Evolutionary conservation across 2,888 invertebrate genomes (phyloP).

Genomic region (Flabesymbios commensalis): DNA sequence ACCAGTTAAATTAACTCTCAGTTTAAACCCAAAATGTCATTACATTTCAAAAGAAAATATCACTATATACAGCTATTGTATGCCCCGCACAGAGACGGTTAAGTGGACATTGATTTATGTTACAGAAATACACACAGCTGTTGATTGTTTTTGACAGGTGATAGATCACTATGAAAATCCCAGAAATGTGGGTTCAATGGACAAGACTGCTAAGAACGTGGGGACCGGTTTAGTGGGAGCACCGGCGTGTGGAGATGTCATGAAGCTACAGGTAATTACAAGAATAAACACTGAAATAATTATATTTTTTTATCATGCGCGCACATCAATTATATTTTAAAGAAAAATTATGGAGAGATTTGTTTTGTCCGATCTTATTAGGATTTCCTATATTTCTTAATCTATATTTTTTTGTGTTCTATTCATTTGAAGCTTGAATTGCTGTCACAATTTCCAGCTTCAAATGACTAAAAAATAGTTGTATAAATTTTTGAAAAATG

Average conservation of each 20-base stretch:
- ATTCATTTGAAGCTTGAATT: neutral
- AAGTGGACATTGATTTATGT: no score
- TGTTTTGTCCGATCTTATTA: neutral
- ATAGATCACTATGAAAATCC: constrained; percentile 99
- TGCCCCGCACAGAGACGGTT: no score
- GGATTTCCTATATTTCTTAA: neutral
- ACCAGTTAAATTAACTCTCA: no score
- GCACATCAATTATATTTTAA: neutral
- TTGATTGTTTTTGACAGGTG: constrained; percentile 73
- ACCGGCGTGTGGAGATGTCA: constrained; percentile 99
- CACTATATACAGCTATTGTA: no score
- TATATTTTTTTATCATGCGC: neutral
- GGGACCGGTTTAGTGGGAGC: constrained; percentile 99
- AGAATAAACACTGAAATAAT: neutral
- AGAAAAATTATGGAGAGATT: neutral
- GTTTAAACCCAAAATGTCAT: no score
- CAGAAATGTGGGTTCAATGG: constrained; percentile 94
- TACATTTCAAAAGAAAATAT: no score
- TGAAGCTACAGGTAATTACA: constrained; percentile 83
- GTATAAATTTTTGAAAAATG: no score
- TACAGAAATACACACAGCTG: no score
- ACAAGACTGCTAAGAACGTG: constrained; percentile 89
- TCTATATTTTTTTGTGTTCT: neutral
- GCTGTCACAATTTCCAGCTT: no score
- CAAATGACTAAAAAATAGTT: no score